Evolutionary conservation across 2,888 invertebrate genomes (phyloP).

Genomic region (Trichogramma dendrolimi): DNA sequence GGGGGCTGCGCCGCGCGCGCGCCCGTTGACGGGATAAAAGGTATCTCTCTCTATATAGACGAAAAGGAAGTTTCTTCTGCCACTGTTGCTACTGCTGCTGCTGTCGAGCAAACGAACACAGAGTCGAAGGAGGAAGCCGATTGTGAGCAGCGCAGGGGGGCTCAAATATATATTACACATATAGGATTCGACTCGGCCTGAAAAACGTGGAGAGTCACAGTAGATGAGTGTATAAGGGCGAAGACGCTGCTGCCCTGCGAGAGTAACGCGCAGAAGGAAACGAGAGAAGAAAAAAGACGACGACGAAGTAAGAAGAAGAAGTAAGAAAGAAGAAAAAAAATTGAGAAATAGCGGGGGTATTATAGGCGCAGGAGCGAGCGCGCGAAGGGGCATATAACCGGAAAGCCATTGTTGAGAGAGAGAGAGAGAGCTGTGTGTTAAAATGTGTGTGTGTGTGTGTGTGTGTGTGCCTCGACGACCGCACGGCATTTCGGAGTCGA

Average conservation of each 20-base stretch:
- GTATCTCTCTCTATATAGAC: background rate
- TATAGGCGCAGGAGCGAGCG: constrained; percentile 2
- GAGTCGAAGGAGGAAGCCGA: constrained; percentile 20
- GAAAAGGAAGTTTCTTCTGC: constrained; percentile 17
- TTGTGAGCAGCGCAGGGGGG: background rate
- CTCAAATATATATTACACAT: no score
- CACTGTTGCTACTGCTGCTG: constrained; percentile 23
- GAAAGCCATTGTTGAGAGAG: background rate
- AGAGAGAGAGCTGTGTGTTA: no score
- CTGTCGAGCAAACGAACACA: constrained; percentile 9
- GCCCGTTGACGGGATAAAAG: constrained; percentile 4
- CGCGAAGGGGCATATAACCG: background rate
- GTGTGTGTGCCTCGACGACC: no score
- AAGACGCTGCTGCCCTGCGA: no score
- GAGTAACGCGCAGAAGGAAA: background rate
- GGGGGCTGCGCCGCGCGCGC: constrained; percentile 29
- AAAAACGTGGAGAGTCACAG: no score
- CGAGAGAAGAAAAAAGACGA: constrained; percentile 8
- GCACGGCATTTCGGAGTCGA: no score
- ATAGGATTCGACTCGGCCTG: no score
- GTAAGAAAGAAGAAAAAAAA: no score
- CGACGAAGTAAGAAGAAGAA: no score
- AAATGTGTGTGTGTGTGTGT: no score
- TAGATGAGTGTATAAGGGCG: no score
- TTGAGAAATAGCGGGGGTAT: no score